Base-by-base conservation (phyloP, 1,140 invertebrate species). In the Grapholita molesta region DNA sequence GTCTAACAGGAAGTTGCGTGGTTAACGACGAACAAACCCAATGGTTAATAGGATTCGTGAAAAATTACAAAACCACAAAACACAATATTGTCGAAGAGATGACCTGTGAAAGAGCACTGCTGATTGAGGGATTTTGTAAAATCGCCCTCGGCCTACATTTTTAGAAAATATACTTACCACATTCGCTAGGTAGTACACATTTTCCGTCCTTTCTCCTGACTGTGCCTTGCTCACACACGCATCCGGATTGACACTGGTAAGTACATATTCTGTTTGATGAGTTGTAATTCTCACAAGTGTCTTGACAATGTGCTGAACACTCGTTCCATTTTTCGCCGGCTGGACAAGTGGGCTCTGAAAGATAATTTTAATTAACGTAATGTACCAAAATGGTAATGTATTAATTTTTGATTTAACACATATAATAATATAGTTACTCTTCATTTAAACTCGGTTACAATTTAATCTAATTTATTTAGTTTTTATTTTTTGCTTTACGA, bases 311-410 rank as follows among this genome's bases (percentile, higher is more conserved):
- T 4, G 55, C 55, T 28, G 55, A 30, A 12, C 55, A 61, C 30
- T 61, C 55, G 12, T 30, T 61, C n/a, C 24, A 61, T 6, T 61
- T 61, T 21, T 61, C 55, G 6, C 55, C 55, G 21, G 55, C 25
- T 15, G 55, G 55, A 61, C 55, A 61, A 61, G n/a, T 61, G n/a
- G 55, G 55, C 9, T 61, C 55, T 61, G 55, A 2, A 61, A 61
- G n/a, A 55, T 53, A 12, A 9, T 55, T 53, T 53, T 4, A 1
- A 18, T 48, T 0, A 48, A 48, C 2, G 3, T 7, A 8, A 38
- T 48, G 12, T 48, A n/a, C 42, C 8, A 18, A 6, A 18, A 6
- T n/a, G n/a, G 0, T 38, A 4, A 12, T 38, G n/a, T n/a, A n/a
- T n/a, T n/a, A n/a, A n/a, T n/a, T n/a, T n/a, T n/a, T n/a, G n/a